Percentiles rank a stretch among this genome's conserved stretches.
Conservation (phyloP, 1,140 invertebrate species). For the Drosophila malerkotliana region DNA sequence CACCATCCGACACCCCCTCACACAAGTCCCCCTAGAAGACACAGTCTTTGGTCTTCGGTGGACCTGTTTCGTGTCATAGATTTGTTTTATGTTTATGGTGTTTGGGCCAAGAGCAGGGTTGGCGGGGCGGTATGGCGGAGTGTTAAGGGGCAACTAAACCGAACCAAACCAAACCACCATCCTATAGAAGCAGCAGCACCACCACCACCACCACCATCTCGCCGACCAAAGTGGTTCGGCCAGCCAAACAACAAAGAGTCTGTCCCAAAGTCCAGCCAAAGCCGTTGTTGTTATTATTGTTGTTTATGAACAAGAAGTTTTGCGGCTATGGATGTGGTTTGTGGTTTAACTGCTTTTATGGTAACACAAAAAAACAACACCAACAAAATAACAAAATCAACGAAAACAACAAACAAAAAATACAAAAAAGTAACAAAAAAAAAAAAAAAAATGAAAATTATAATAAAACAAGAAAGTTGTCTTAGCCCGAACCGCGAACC, state of each 20-base stretch:
- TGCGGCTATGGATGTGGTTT: conserved; percentile 80
- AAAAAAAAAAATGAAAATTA: conserved; percentile 44
- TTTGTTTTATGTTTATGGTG: conserved; percentile 80
- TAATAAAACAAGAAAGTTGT: conserved; percentile 56
- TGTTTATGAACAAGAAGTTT: conserved; percentile 76
- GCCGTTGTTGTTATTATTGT: conserved; percentile 34
- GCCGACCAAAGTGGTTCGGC: conserved; percentile 66
- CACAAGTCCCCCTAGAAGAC: conserved; percentile 27
- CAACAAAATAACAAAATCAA: conserved; percentile 19
- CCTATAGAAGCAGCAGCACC: neutral
- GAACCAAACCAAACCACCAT: conserved; percentile 33
- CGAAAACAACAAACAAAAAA: conserved; percentile 37
- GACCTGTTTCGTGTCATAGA: conserved; percentile 80
- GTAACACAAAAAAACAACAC: conserved; percentile 53
- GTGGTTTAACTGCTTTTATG: conserved; percentile 82
- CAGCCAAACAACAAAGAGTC: conserved; percentile 79
- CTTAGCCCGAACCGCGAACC: neutral
- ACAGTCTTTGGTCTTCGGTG: conserved; percentile 24
- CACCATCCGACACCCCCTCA: neutral
- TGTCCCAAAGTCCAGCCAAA: conserved; percentile 61
- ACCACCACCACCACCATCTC: conserved; percentile 1
- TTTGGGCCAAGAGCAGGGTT: conserved; percentile 54
- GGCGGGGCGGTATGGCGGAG: neutral
- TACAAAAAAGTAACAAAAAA: conserved; percentile 29
- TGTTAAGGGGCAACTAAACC: neutral